These are phyloP conservation scores for Amorpha juglandis DNA, from an alignment of 2,888 invertebrate species.

Conservation along the genomic window DNA sequence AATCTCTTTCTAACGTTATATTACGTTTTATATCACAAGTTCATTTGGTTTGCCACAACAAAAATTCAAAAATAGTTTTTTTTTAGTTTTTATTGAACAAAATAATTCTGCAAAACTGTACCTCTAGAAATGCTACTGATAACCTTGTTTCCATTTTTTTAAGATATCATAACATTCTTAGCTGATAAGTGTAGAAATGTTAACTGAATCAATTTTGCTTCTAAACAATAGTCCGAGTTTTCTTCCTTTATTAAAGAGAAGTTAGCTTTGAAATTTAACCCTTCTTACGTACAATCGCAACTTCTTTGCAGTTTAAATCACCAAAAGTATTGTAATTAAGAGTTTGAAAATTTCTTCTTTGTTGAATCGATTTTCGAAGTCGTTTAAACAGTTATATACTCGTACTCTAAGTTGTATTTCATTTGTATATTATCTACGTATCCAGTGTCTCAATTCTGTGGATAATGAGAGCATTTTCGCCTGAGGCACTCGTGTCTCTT, in stretches of 20 bases:
- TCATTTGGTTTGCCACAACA: too few relatives aligned
- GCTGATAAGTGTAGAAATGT: not conserved
- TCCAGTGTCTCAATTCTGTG: not conserved
- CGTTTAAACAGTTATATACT: slow-evolving; percentile 18
- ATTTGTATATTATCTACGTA: not conserved
- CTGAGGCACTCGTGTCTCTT: not conserved
- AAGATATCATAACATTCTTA: not conserved
- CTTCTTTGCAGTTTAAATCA: slow-evolving; percentile 26
- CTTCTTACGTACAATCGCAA: slow-evolving; percentile 15
- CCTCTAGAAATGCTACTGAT: too few relatives aligned
- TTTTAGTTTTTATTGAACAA: not conserved
- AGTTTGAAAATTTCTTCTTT: slow-evolving; percentile 25
- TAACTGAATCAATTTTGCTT: slow-evolving; percentile 6
- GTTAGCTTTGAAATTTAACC: slow-evolving; percentile 27
- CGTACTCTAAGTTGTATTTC: slow-evolving; percentile 1
- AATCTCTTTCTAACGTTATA: too few relatives aligned
- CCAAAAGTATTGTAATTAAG: slow-evolving; percentile 28
- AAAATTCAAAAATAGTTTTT: too few relatives aligned
- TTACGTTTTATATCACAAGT: too few relatives aligned
- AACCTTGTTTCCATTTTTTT: too few relatives aligned
- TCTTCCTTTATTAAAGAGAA: slow-evolving; percentile 21
- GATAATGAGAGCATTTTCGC: not conserved
- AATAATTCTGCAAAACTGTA: too few relatives aligned
- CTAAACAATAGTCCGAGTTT: slow-evolving; percentile 4
- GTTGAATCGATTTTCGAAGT: slow-evolving; percentile 24